Conservation (phyloP, 23 tunicate genomes). For the Diplosoma virens region DNA sequence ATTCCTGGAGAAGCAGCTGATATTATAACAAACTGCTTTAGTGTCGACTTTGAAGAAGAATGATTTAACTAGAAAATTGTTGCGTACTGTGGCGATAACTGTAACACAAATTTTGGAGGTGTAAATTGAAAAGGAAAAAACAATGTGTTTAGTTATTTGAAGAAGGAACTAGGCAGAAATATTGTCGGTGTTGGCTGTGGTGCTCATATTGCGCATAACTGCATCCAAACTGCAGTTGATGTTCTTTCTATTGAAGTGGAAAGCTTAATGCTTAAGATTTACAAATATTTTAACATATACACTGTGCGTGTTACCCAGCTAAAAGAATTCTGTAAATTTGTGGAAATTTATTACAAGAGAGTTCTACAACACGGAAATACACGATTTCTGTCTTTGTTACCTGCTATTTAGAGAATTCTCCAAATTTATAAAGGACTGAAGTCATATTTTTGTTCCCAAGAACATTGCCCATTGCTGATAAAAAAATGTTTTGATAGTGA, state of each 20-base stretch:
- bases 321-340: not conserved
- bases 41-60: conserved; percentile 17
- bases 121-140: conserved; percentile 7
- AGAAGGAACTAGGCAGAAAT: conserved; percentile 13
- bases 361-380: conserved; percentile 20
- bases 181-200: conserved; percentile 14
- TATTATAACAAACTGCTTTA: not conserved
- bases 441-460: conserved; percentile 9
- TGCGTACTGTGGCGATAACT: conserved; percentile 14
- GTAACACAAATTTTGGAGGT: conserved; percentile 11
- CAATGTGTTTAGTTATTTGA: conserved; percentile 13
- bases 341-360: not conserved
- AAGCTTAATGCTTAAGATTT: conserved; percentile 9
- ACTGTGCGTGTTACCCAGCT: not conserved
- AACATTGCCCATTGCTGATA: conserved; percentile 17
- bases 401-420: conserved; percentile 9
- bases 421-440: conserved; percentile 17
- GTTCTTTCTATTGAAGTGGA: conserved; percentile 1
- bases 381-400: conserved; percentile 12
- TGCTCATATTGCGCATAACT: not conserved
- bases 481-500: not conserved
- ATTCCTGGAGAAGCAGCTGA: conserved; percentile 13
- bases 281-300: conserved; percentile 3
- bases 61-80: conserved; percentile 10
- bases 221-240: conserved; percentile 11